A percentile compares a stretch with the other conserved stretches of the same genome.
phyloP scores from a whole-genome alignment of 2,113 vertebrate species.

The Anolis carolinensis region DNA sequence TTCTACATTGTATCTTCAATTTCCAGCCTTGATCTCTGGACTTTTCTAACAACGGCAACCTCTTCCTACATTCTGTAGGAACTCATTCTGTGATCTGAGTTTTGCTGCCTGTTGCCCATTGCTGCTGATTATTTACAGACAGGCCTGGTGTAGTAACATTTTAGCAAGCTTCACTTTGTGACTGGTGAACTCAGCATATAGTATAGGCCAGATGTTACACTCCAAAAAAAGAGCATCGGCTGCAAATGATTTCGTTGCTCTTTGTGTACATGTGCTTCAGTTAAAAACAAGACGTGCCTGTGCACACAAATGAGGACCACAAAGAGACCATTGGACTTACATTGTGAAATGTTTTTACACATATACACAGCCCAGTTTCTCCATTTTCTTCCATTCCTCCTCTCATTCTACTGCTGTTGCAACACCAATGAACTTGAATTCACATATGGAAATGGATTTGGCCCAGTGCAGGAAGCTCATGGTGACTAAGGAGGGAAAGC shows the following conservation, averaged over 20 bases:
- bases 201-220: conserved; percentile 32
- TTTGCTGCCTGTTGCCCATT: conserved; percentile 16
- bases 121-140: conserved; percentile 66
- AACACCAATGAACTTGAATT: conserved; percentile 58
- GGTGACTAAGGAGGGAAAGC: conserved; percentile 43
- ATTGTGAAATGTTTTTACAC: conserved; percentile 14
- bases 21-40: not conserved
- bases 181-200: conserved; percentile 21
- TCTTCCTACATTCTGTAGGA: not conserved
- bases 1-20: not conserved
- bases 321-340: not conserved
- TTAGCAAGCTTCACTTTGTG: conserved; percentile 24
- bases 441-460: conserved; percentile 70
- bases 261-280: not conserved
- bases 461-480: conserved; percentile 57
- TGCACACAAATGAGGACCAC: conserved; percentile 30
- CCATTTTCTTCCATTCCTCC: conserved; percentile 43
- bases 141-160: not conserved
- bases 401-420: conserved; percentile 45
- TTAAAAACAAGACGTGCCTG: conserved; percentile 46
- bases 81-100: not conserved
- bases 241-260: conserved; percentile 43
- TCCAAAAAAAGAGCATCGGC: conserved; percentile 51
- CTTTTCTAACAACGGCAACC: not conserved
- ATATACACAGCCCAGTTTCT: conserved; percentile 14